Evolutionary conservation across 2,113 vertebrate species (phyloP).

Genomic region (Ardeotis arabs): DNA sequence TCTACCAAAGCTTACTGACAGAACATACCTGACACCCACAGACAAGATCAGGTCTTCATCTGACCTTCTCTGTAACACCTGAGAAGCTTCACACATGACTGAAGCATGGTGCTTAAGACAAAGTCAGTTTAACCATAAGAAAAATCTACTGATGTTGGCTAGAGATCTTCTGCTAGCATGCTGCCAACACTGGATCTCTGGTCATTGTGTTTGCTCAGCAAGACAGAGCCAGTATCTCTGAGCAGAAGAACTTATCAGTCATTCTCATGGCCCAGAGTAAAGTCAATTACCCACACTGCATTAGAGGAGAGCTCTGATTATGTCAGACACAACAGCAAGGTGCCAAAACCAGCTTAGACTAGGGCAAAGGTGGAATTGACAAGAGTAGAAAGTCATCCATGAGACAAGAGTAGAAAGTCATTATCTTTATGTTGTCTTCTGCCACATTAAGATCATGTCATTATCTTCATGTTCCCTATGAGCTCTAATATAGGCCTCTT

Average conservation of each 20-base stretch:
- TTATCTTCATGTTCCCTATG: accelerated
- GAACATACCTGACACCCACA: not conserved
- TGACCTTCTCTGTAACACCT: not conserved
- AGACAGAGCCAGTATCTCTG: not conserved
- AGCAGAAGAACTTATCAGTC: not conserved
- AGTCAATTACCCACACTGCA: accelerated
- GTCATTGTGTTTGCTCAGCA: not conserved
- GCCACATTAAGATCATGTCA: not conserved
- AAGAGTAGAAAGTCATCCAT: not conserved
- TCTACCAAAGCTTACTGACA: not conserved
- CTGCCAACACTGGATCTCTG: not conserved
- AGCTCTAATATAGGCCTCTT: not conserved
- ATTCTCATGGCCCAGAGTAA: not conserved
- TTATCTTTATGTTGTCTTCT: not conserved
- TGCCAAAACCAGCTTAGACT: not conserved
- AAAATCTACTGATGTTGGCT: too few species aligned
- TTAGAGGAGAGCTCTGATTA: not conserved
- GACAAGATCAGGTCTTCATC: not conserved
- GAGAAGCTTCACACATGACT: not conserved
- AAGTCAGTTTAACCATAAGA: too few species aligned
- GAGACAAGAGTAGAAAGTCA: not conserved
- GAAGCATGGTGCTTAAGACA: not conserved
- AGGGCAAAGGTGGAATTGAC: not conserved
- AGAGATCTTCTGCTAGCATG: not conserved
- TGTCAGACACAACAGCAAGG: not conserved